Conservation (phyloP, 2,888 invertebrate genomes). For the Orthosia incerta region DNA sequence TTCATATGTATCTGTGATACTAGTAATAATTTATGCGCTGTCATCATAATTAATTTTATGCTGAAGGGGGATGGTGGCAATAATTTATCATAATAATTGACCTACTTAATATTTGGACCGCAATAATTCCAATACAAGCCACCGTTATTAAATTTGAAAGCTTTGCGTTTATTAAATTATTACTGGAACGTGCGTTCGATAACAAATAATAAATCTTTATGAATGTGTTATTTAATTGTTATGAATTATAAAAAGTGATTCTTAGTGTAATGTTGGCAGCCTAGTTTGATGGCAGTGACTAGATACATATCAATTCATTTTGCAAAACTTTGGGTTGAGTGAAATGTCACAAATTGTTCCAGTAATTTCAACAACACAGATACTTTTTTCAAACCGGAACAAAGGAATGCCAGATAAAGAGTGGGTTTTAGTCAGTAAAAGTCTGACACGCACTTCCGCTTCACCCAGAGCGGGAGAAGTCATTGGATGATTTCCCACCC, state of each 20-base stretch:
- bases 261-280: background rate
- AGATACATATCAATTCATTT: background rate
- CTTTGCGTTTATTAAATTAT: conserved; percentile 53
- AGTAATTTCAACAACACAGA: background rate
- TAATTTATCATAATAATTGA: conserved; percentile 57
- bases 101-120: conserved; percentile 56
- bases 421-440: too few relatives aligned
- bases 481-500: too few relatives aligned
- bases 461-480: too few relatives aligned
- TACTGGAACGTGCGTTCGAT: conserved; percentile 10
- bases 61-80: conserved; percentile 16
- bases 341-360: background rate
- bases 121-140: conserved; percentile 51
- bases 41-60: conserved; percentile 36
- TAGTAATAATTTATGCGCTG: conserved; percentile 7
- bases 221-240: background rate
- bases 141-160: conserved; percentile 51
- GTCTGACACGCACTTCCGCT: too few relatives aligned
- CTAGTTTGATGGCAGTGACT: too few relatives aligned
- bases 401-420: too few relatives aligned
- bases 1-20: conserved; percentile 17
- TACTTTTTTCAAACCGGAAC: background rate
- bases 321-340: background rate
- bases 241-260: background rate
- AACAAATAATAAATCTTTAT: conserved; percentile 32